Conservation (phyloP, 2,797 vertebrate genomes). For the Xyrichtys novacula region DNA sequence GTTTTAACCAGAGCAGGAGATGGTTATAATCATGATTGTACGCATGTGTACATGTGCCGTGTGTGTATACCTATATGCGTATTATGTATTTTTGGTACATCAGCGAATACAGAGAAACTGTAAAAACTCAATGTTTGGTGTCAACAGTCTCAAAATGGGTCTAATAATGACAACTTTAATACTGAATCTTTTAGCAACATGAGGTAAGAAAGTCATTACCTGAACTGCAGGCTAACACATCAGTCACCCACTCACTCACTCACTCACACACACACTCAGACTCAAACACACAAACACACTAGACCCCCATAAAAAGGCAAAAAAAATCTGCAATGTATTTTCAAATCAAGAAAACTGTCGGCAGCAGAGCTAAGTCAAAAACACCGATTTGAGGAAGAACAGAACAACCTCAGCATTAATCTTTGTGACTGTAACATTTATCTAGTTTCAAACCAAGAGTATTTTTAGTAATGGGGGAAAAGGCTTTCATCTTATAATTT, state of each 20-base stretch:
- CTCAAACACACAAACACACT: neutral
- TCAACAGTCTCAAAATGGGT: slow-evolving; percentile 16
- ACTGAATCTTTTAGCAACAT: slow-evolving; percentile 30
- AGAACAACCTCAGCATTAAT: neutral
- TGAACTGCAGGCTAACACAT: slow-evolving; percentile 36
- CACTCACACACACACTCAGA: neutral
- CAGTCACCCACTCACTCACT: neutral
- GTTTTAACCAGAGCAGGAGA: slow-evolving; percentile 55
- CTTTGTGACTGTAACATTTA: neutral
- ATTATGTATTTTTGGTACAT: too few species aligned
- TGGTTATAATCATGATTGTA: slow-evolving; percentile 39
- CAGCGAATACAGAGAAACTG: too few species aligned
- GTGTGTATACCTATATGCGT: neutral
- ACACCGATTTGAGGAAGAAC: neutral
- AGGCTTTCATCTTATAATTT: neutral
- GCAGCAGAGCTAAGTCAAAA: neutral
- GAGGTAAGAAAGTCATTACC: slow-evolving; percentile 41
- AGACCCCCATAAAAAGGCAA: neutral
- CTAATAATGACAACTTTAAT: slow-evolving; percentile 26
- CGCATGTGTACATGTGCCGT: neutral
- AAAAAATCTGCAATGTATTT: slow-evolving; percentile 3
- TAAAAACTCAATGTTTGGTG: too few species aligned
- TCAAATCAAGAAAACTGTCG: neutral
- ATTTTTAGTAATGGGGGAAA: too few species aligned
- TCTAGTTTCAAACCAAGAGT: too few species aligned